phyloP scores from a whole-genome alignment of 2,113 vertebrate species.

The Sprattus sprattus region DNA sequence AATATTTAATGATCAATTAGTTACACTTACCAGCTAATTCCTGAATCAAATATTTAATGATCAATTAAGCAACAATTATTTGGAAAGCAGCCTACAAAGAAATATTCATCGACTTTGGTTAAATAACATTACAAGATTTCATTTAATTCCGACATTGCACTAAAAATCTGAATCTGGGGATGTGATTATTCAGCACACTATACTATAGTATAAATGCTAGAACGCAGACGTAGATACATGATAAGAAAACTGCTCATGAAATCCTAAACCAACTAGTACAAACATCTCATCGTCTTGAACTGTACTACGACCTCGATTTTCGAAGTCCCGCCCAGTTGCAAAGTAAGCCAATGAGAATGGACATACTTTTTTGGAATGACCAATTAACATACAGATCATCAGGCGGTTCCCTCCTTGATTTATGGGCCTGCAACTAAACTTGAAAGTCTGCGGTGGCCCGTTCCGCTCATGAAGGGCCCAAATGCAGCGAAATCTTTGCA shows the following conservation, averaged over 20 bases:
- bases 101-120: too few species aligned
- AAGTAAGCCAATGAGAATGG: not conserved
- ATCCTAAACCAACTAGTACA: slow-evolving; percentile 2
- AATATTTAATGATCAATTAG: too few species aligned
- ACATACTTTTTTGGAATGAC: not conserved
- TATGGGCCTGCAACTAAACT: slow-evolving; percentile 21
- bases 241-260: not conserved
- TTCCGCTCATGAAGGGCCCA: not conserved
- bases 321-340: not conserved
- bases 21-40: too few species aligned
- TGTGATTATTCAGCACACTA: not conserved
- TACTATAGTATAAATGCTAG: not conserved
- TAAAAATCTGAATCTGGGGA: not conserved
- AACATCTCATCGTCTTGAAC: not conserved
- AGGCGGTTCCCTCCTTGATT: slow-evolving; percentile 10
- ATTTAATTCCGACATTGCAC: too few species aligned
- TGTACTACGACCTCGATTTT: slow-evolving; percentile 12
- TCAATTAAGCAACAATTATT: not conserved
- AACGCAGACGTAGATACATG: not conserved
- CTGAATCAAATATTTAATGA: too few species aligned
- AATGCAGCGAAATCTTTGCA: slow-evolving; percentile 6
- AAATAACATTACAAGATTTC: too few species aligned
- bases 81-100: not conserved
- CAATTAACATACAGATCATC: slow-evolving; percentile 18
- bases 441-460: slow-evolving; percentile 13